Conservation (phyloP, 2,113 vertebrate genomes). For the Notothenia coriiceps region DNA sequence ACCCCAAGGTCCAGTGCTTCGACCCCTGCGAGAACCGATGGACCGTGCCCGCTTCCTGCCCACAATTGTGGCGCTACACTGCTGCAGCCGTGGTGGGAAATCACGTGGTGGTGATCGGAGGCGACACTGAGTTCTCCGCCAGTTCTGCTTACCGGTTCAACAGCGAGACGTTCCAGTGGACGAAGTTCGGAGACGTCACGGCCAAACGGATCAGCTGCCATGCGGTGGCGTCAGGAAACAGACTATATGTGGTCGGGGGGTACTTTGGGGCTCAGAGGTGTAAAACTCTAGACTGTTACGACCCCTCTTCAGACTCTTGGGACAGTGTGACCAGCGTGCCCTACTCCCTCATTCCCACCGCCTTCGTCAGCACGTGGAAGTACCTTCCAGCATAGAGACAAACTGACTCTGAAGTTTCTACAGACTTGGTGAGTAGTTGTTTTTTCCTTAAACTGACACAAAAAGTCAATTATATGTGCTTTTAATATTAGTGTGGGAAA, state of each 20-base stretch:
- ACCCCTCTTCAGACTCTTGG: conserved; percentile 88
- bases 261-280: conserved; percentile 89
- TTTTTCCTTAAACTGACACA: conserved; percentile 35
- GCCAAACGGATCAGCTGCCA: conserved; percentile 89
- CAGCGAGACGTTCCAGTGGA: conserved; percentile 90
- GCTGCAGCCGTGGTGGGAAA: conserved; percentile 87
- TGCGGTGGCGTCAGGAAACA: conserved; percentile 87
- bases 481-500: conserved; percentile 6
- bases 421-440: conserved; percentile 75
- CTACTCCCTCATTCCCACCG: conserved; percentile 89
- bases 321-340: conserved; percentile 89
- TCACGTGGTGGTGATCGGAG: conserved; percentile 87
- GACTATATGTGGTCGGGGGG: conserved; percentile 88
- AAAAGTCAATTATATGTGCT: conserved; percentile 22
- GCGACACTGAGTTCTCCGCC: conserved; percentile 89
- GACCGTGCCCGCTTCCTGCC: conserved; percentile 85
- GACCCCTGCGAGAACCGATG: conserved; percentile 87
- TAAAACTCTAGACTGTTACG: conserved; percentile 90
- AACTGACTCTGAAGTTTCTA: not conserved
- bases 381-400: conserved; percentile 84
- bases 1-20: conserved; percentile 89
- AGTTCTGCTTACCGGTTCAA: conserved; percentile 89
- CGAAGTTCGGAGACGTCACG: conserved; percentile 87
- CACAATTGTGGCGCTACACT: conserved; percentile 90
- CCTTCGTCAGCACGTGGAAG: conserved; percentile 91